Percentiles rank a stretch among this genome's conserved stretches.
These are phyloP conservation scores for Nasonia oneida DNA, from an alignment of 2,888 invertebrate genomes.

Conservation along the genomic window DNA sequence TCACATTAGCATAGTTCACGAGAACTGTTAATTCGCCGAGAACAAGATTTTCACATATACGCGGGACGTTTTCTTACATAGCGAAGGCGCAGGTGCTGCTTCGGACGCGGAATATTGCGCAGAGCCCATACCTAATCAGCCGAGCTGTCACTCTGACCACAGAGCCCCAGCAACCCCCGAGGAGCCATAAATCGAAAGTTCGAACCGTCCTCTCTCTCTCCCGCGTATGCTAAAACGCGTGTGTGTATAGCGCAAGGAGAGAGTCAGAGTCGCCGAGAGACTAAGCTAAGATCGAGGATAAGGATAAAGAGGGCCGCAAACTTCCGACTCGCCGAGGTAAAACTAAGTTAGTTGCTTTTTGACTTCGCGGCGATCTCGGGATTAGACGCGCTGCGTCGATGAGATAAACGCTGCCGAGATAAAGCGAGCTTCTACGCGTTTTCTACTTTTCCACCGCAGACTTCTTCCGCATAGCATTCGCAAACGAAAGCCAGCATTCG, in stretches of 20 bases:
- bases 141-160: conserved; percentile 79
- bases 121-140: conserved; percentile 75
- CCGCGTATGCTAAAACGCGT: conserved; percentile 53
- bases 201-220: conserved; percentile 43
- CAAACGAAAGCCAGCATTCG: not conserved
- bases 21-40: not conserved
- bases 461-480: conserved; percentile 12
- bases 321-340: conserved; percentile 45
- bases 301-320: conserved; percentile 53
- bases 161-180: conserved; percentile 62
- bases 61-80: not conserved
- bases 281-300: conserved; percentile 54
- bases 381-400: conserved; percentile 51
- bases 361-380: conserved; percentile 29
- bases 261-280: conserved; percentile 23
- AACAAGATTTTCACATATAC: not conserved
- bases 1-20: not conserved
- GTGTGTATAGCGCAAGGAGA: not conserved
- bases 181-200: conserved; percentile 79
- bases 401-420: conserved; percentile 53
- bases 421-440: not conserved
- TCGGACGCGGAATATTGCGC: conserved; percentile 77
- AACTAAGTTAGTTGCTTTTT: conserved; percentile 53
- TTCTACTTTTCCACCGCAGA: not conserved
- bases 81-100: conserved; percentile 78